These are phyloP conservation scores for Suricata suricatta DNA, from an alignment of 2,113 vertebrate genomes.

Conservation along the genomic window DNA sequence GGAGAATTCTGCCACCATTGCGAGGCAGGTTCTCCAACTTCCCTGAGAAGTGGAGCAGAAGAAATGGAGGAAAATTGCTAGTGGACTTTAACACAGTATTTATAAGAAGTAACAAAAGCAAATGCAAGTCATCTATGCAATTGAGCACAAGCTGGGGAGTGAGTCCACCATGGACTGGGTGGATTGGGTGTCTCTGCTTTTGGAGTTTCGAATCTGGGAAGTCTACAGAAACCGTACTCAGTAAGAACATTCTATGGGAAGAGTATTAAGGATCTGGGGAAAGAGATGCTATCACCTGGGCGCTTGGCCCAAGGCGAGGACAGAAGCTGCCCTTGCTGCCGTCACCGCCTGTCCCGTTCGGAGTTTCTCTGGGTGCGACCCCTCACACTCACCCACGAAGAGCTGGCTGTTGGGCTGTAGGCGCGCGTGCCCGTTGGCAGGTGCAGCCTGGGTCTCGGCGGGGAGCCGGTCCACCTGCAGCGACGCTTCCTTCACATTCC, in stretches of 20 bases:
- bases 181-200: too few relatives aligned
- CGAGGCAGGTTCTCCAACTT: neutral
- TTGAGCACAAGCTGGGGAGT: neutral
- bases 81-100: neutral
- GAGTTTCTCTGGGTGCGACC: neutral
- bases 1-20: neutral
- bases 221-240: neutral
- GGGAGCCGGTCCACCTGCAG: slow-evolving; percentile 91
- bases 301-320: too few relatives aligned
- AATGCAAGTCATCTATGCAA: too few relatives aligned
- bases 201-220: neutral
- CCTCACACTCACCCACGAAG: slow-evolving; percentile 90
- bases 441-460: slow-evolving; percentile 81
- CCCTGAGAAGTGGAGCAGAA: neutral
- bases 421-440: slow-evolving; percentile 89
- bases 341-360: neutral
- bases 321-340: neutral
- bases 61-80: neutral
- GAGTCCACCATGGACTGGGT: neutral
- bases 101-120: neutral
- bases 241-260: neutral
- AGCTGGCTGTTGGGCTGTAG: slow-evolving; percentile 96
- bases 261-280: too few relatives aligned
- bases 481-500: slow-evolving; percentile 92
- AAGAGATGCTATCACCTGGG: too few relatives aligned